Evolutionary conservation across 1,140 invertebrate species (phyloP).

Genomic region (Phenacoccus solenopsis): DNA sequence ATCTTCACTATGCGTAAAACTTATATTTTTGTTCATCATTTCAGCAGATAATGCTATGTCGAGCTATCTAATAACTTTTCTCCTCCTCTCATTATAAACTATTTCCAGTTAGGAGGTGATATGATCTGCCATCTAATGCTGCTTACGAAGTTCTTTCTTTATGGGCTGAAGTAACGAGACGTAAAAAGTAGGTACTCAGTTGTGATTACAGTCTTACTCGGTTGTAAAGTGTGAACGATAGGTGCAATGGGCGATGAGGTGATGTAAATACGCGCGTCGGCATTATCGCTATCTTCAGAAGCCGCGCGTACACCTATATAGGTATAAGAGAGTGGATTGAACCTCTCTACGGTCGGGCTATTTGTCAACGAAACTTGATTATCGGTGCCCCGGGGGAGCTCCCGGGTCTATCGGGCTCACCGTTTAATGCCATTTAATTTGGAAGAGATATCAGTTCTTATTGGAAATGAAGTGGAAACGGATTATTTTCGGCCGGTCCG

Average conservation of each 20-base stretch:
- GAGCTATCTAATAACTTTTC: too few relatives aligned
- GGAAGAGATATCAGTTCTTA: slow-evolving; percentile 11
- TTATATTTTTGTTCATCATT: too few relatives aligned
- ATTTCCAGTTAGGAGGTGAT: too few relatives aligned
- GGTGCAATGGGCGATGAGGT: not conserved
- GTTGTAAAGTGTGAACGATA: too few relatives aligned
- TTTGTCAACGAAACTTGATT: slow-evolving; percentile 17
- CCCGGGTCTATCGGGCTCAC: not conserved
- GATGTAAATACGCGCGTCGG: not conserved
- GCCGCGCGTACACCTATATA: not conserved
- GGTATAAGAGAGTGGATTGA: not conserved
- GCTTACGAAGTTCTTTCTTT: too few relatives aligned
- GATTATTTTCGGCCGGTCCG: slow-evolving; percentile 14
- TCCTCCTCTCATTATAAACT: too few relatives aligned
- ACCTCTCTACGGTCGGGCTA: not conserved
- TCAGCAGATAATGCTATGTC: too few relatives aligned
- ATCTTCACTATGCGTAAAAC: too few relatives aligned
- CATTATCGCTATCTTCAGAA: slow-evolving; percentile 9
- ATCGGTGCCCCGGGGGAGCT: slow-evolving; percentile 10
- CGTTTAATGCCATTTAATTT: slow-evolving; percentile 15
- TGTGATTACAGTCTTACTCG: too few relatives aligned
- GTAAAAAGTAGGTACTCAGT: not conserved
- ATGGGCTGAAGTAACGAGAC: too few relatives aligned
- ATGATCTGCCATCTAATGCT: too few relatives aligned
- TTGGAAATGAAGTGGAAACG: slow-evolving; percentile 15